Percentiles rank a stretch among this genome's conserved stretches.
Evolutionary conservation across 2,797 vertebrate genomes (phyloP).

Genomic region (Ceryle rudis): DNA sequence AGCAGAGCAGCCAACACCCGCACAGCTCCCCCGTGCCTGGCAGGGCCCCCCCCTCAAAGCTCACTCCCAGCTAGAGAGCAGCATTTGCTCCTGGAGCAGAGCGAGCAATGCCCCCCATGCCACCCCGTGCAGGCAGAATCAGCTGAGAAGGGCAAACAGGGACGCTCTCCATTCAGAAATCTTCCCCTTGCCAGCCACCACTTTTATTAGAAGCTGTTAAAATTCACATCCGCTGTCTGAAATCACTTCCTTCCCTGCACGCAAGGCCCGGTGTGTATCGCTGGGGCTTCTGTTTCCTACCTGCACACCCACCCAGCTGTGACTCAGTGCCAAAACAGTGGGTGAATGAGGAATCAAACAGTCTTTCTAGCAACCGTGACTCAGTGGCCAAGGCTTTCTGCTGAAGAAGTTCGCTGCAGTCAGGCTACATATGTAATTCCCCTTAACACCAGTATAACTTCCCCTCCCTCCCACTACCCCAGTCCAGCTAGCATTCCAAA

Average conservation of each 20-base stretch:
- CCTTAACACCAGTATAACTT: neutral
- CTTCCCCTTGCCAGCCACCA: neutral
- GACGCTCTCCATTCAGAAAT: neutral
- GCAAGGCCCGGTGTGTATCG: neutral
- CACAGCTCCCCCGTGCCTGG: rapidly evolving
- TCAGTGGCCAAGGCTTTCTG: slow-evolving; percentile 34
- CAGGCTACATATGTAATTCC: neutral
- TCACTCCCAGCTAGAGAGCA: neutral
- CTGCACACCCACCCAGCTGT: slow-evolving; percentile 47
- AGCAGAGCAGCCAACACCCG: neutral
- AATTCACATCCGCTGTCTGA: neutral
- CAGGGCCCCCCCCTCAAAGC: neutral
- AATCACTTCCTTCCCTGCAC: neutral
- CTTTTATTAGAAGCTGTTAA: neutral
- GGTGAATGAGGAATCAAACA: neutral
- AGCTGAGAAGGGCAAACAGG: neutral
- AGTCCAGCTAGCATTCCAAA: neutral
- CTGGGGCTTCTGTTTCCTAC: slow-evolving; percentile 13
- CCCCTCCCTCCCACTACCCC: neutral
- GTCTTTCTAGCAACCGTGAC: slow-evolving; percentile 55
- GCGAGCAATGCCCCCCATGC: rapidly evolving
- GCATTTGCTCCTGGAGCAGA: neutral
- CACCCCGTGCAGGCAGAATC: neutral
- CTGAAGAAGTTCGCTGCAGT: neutral
- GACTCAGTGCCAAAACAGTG: slow-evolving; percentile 55